These are phyloP conservation scores for Monarcha castaneiventris DNA, from an alignment of 2,113 vertebrate genomes.

Conservation along the genomic window DNA sequence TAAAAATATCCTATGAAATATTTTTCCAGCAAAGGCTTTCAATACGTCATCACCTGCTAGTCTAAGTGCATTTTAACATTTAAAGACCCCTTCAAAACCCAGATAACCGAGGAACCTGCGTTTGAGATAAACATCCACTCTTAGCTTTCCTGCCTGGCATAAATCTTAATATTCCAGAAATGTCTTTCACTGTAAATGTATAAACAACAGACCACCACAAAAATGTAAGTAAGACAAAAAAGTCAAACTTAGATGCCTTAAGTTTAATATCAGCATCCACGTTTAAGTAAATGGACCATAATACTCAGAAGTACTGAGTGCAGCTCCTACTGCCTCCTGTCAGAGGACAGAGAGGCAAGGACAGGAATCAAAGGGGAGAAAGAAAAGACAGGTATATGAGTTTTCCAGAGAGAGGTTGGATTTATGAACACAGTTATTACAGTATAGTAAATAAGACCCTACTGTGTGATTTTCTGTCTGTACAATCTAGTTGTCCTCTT, in stretches of 20 bases:
- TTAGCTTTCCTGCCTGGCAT: not conserved
- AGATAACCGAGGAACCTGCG: not conserved
- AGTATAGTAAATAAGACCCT: conserved; percentile 44
- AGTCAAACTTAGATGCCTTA: conserved; percentile 18
- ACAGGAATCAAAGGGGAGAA: conserved; percentile 5
- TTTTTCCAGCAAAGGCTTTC: not conserved
- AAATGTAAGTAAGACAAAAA: conserved; percentile 42
- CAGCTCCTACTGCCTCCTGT: not conserved
- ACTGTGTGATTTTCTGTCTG: conserved; percentile 53
- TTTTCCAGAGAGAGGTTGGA: conserved; percentile 26
- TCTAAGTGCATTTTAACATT: conserved; percentile 14
- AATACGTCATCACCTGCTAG: not conserved
- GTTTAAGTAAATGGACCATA: conserved; percentile 25
- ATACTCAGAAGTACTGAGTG: not conserved
- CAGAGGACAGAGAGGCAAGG: not conserved
- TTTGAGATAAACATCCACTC: not conserved
- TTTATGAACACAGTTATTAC: conserved; percentile 65
- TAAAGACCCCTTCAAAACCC: conserved; percentile 17
- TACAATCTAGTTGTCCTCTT: conserved; percentile 62
- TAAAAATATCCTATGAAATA: not conserved
- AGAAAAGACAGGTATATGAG: conserved; percentile 14
- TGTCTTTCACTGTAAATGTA: not conserved
- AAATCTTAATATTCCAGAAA: conserved; percentile 40
- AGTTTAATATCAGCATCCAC: conserved; percentile 8
- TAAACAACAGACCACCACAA: conserved; percentile 21